Evolutionary conservation across 2,888 invertebrate species (phyloP).

Genomic region (Belgica antarctica): DNA sequence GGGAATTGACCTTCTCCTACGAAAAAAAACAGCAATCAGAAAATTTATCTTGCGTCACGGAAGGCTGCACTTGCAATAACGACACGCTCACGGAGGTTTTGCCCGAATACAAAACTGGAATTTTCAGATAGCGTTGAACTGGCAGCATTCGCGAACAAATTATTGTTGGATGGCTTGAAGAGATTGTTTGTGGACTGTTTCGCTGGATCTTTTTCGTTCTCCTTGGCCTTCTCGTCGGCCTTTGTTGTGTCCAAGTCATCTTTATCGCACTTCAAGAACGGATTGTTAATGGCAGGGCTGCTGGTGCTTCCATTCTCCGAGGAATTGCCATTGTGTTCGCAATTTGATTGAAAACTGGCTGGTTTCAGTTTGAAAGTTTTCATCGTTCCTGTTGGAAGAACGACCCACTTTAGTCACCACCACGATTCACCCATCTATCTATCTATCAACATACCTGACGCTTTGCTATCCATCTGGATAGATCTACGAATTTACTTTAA

Average conservation of each 20-base stretch:
- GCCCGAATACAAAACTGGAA: conserved; percentile 83
- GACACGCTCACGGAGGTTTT: conserved; percentile 84
- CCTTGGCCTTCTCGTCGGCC: not conserved
- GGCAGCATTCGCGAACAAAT: conserved; percentile 23
- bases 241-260: conserved; percentile 6
- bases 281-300: conserved; percentile 10
- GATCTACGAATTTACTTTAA: no score
- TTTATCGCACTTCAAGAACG: conserved; percentile 36
- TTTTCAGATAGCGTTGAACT: conserved; percentile 55
- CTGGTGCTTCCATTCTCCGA: not conserved
- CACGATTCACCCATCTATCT: not conserved
- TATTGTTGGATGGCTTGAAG: conserved; percentile 27
- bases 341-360: not conserved
- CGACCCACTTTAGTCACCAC: not conserved
- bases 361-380: not conserved
- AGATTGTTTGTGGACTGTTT: conserved; percentile 22
- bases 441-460: not conserved
- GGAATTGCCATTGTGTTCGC: conserved; percentile 4
- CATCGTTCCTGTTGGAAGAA: not conserved
- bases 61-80: conserved; percentile 58
- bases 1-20: not conserved
- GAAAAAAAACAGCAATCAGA: not conserved
- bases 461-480: not conserved
- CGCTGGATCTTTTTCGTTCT: conserved; percentile 17
- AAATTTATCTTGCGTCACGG: not conserved